Evolutionary conservation across 2,797 vertebrate species (phyloP).

Genomic region (Sparus aurata): DNA sequence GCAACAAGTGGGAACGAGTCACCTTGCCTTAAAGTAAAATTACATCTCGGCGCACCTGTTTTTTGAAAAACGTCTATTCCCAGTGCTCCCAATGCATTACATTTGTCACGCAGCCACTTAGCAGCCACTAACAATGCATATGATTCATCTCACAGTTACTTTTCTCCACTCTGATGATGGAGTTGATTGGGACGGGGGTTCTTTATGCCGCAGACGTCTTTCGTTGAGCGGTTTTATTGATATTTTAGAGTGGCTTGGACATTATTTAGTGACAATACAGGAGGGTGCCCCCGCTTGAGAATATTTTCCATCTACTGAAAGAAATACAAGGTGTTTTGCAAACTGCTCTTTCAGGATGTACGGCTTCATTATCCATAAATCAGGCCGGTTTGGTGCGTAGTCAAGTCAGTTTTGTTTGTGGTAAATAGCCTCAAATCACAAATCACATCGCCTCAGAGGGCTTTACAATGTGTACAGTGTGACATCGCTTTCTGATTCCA

Average conservation of each 20-base stretch:
- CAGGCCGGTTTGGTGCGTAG: too few species aligned
- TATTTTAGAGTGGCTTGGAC: background rate
- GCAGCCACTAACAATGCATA: constrained; percentile 44
- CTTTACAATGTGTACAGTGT: too few species aligned
- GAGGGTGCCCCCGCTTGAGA: background rate
- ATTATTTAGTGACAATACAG: background rate
- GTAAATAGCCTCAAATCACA: too few species aligned
- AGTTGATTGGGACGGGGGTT: constrained; percentile 7
- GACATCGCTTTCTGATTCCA: too few species aligned
- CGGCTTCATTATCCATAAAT: background rate
- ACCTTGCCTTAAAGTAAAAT: constrained; percentile 57
- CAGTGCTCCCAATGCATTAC: constrained; percentile 27
- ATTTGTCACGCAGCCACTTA: constrained; percentile 32
- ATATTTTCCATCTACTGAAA: background rate
- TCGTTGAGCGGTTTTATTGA: background rate
- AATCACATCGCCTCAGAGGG: too few species aligned
- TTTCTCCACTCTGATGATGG: constrained; percentile 29
- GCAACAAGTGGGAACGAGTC: constrained; percentile 65
- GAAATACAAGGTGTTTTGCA: background rate
- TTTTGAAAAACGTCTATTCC: constrained; percentile 29
- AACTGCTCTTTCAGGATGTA: background rate
- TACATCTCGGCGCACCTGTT: constrained; percentile 9
- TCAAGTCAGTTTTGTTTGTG: too few species aligned
- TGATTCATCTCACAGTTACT: constrained; percentile 54
- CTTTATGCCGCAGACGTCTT: background rate